Conservation (phyloP, 2,797 vertebrate genomes). For the Propithecus perrieri region DNA sequence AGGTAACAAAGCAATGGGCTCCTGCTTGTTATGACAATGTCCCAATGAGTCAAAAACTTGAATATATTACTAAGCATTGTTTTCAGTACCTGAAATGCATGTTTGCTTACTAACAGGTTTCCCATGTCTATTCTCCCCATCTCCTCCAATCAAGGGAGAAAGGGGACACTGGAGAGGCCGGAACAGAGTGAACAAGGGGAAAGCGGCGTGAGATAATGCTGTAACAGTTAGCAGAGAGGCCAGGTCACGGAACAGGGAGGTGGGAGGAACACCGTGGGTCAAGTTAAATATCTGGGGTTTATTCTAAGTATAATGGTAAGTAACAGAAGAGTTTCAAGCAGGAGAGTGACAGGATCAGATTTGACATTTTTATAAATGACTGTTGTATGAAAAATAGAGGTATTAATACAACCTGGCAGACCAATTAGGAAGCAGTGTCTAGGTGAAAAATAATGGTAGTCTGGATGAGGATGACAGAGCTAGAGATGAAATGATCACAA, state of each 20-base stretch:
- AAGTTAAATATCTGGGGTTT: neutral
- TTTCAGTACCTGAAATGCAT: neutral
- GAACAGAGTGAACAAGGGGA: neutral
- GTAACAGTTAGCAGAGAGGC: neutral
- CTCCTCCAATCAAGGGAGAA: slow-evolving; percentile 1
- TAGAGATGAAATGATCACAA: neutral
- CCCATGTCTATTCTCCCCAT: neutral
- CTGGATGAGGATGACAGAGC: neutral
- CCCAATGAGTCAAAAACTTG: neutral
- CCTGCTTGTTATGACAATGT: neutral
- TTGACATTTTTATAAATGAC: neutral
- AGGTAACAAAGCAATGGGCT: neutral
- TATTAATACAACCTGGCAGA: neutral
- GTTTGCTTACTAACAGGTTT: neutral
- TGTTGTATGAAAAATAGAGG: neutral
- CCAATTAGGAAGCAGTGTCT: neutral
- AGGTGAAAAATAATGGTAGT: neutral
- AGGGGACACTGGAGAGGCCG: neutral
- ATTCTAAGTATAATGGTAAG: neutral
- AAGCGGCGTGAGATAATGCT: neutral
- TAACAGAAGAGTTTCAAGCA: neutral
- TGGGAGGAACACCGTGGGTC: neutral
- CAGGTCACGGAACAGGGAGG: neutral
- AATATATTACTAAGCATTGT: neutral
- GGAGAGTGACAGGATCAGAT: neutral